Evolutionary conservation across 2,797 vertebrate species (phyloP).

Genomic region (Trachurus trachurus): DNA sequence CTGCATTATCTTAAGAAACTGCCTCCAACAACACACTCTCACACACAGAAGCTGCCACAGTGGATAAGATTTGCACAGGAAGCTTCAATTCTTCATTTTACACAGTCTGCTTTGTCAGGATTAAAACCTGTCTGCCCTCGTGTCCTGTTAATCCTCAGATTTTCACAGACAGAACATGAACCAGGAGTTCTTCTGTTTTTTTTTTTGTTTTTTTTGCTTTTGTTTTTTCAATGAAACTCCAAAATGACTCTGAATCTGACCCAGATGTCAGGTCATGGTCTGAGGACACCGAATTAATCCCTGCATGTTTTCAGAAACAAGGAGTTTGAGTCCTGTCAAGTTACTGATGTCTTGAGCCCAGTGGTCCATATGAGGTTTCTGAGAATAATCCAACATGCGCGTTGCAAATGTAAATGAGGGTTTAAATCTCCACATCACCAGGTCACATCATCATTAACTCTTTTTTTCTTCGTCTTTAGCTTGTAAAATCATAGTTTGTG

Average conservation of each 20-base stretch:
- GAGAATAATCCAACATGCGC: conserved; percentile 10
- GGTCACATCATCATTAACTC: conserved; percentile 7
- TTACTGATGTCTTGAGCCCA: conserved; percentile 21
- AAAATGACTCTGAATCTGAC: conserved; percentile 44
- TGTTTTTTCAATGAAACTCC: conserved; percentile 27
- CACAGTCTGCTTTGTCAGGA: conserved; percentile 36
- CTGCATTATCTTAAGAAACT: conserved; percentile 1
- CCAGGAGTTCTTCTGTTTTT: conserved; percentile 13
- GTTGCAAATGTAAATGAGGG: conserved; percentile 17
- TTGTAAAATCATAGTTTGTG: conserved; percentile 6
- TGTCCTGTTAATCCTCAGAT: conserved; percentile 51
- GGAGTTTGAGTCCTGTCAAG: conserved; percentile 29
- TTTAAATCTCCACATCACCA: neutral
- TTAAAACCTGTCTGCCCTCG: conserved; percentile 45
- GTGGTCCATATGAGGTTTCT: neutral
- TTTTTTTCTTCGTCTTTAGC: too few species aligned
- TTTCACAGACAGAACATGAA: conserved; percentile 41
- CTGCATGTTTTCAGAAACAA: conserved; percentile 55
- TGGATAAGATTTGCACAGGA: conserved; percentile 29
- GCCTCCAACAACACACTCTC: conserved; percentile 4
- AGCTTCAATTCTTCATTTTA: conserved; percentile 34
- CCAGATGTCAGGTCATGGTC: conserved; percentile 60
- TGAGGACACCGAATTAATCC: conserved; percentile 60
- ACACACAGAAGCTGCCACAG: neutral
- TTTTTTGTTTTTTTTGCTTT: neutral